Percentiles rank a stretch among this genome's conserved stretches.
These are phyloP conservation scores for Anabacerthia variegaticeps DNA, from an alignment of 2,797 vertebrate species.

Conservation along the genomic window DNA sequence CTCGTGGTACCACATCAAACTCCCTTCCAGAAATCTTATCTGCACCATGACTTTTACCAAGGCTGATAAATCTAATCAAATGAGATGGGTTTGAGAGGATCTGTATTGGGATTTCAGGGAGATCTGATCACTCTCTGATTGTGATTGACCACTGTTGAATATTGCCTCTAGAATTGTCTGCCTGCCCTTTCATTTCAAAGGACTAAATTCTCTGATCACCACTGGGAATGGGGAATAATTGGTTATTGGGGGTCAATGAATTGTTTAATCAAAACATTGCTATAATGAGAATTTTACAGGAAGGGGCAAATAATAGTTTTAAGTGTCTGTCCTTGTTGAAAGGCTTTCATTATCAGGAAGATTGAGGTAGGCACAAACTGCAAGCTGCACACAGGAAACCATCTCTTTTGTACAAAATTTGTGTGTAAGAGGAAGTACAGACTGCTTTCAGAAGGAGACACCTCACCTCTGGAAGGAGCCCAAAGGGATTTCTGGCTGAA, in stretches of 20 bases:
- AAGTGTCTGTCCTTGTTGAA: not conserved
- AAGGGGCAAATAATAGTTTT: not conserved
- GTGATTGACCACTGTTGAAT: not conserved
- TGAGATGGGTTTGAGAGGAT: not conserved
- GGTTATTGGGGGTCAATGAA: not conserved
- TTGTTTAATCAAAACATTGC: not conserved
- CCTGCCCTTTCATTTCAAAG: not conserved
- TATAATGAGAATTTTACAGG: not conserved
- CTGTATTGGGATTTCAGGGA: not conserved
- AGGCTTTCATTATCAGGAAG: not conserved
- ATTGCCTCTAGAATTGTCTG: not conserved
- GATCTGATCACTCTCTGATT: not conserved
- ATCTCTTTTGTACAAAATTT: not conserved
- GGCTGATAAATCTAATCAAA: not conserved
- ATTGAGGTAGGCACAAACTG: not conserved
- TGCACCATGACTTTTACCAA: not conserved
- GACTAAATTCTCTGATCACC: not conserved
- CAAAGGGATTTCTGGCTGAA: not conserved
- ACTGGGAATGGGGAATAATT: not conserved
- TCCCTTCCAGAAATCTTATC: not conserved
- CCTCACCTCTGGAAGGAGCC: not conserved
- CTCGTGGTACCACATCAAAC: not conserved
- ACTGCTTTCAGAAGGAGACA: not conserved
- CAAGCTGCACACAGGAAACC: not conserved
- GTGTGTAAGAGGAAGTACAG: not conserved